These are phyloP conservation scores for Pagetopsis macropterus DNA, from an alignment of 2,797 vertebrate species.

Conservation along the genomic window DNA sequence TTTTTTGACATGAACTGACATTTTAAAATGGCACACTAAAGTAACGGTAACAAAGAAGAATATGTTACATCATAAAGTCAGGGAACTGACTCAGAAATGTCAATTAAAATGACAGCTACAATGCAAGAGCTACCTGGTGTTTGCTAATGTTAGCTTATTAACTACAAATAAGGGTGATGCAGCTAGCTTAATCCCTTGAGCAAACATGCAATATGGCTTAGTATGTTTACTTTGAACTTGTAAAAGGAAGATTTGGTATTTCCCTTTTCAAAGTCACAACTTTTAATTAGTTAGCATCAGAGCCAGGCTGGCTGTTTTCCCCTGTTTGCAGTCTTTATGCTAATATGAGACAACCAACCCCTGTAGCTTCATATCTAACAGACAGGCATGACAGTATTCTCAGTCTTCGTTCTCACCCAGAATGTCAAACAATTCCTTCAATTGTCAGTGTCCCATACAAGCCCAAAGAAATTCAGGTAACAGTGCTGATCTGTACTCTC, in stretches of 20 bases:
- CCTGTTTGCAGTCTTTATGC: neutral
- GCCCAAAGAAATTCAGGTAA: constrained; percentile 9
- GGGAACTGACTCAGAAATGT: neutral
- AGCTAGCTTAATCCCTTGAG: neutral
- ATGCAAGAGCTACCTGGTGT: neutral
- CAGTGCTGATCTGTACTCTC: constrained; percentile 20
- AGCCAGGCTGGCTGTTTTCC: neutral
- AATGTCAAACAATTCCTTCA: constrained; percentile 34
- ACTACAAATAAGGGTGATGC: neutral
- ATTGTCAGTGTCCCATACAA: neutral
- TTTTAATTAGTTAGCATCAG: neutral
- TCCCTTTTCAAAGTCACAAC: neutral
- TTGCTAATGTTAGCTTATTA: neutral
- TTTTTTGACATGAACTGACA: neutral
- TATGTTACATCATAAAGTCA: neutral
- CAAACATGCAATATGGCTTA: neutral
- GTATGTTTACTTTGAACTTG: neutral
- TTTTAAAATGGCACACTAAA: neutral
- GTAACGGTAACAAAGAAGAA: neutral
- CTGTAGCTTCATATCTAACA: constrained; percentile 2
- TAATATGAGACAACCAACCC: neutral
- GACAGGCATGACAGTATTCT: neutral
- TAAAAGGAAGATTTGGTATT: neutral
- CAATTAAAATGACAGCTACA: neutral
- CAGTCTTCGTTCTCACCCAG: constrained; percentile 1